Evolutionary conservation across 2,888 invertebrate genomes (phyloP).

Genomic region (Erynnis tages): DNA sequence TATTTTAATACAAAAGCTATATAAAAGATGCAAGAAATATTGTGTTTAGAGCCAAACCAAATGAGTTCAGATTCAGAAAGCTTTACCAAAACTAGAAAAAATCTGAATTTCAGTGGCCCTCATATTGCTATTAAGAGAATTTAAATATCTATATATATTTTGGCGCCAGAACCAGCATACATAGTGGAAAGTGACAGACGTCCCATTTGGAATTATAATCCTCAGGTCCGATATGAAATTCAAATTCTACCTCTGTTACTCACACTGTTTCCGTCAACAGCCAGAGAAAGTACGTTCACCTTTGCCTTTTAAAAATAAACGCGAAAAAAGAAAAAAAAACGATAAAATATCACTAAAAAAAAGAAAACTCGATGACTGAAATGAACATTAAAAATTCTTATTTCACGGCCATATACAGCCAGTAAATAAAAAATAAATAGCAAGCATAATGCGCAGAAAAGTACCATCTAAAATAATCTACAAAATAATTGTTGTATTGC

Average conservation of each 20-base stretch:
- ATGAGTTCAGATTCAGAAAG: too few species aligned
- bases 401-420: neutral
- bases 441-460: neutral
- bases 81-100: too few species aligned
- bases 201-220: slow-evolving; percentile 46
- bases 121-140: neutral
- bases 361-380: too few species aligned
- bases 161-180: slow-evolving; percentile 33
- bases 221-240: slow-evolving; percentile 49
- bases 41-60: too few species aligned
- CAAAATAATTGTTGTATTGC: too few species aligned
- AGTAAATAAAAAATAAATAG: too few species aligned
- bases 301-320: slow-evolving; percentile 24
- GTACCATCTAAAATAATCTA: neutral
- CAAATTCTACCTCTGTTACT: slow-evolving; percentile 47
- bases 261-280: slow-evolving; percentile 56
- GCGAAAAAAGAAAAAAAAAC: neutral
- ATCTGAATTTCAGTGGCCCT: too few species aligned
- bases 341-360: neutral
- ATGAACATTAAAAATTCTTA: neutral
- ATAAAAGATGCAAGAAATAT: too few species aligned
- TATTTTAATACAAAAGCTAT: too few species aligned
- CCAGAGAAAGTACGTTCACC: slow-evolving; percentile 52
- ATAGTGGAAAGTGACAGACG: slow-evolving; percentile 46
- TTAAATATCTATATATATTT: slow-evolving; percentile 13